Conservation (phyloP, 2,888 invertebrate species). For the Tortrix viridana region DNA sequence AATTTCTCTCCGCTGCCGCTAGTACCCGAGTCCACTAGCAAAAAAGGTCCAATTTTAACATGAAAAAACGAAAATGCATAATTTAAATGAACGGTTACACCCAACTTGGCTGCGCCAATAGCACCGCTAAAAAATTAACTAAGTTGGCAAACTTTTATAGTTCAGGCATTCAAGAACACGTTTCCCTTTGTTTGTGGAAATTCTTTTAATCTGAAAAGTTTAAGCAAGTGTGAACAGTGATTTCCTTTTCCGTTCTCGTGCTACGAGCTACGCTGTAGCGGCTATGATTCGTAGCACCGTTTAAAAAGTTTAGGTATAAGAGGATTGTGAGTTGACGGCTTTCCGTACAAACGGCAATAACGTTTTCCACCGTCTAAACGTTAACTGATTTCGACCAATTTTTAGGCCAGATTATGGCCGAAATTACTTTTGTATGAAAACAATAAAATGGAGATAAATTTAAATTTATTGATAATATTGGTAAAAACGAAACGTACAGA, state of each 20-base stretch:
- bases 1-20: not conserved
- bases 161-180: slow-evolving; percentile 17
- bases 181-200: slow-evolving; percentile 29
- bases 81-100: slow-evolving; percentile 29
- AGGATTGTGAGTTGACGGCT: too few relatives aligned
- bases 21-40: not conserved
- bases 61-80: slow-evolving; percentile 31
- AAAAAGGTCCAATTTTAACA: slow-evolving; percentile 12
- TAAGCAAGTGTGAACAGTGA: not conserved
- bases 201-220: slow-evolving; percentile 17
- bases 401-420: too few relatives aligned
- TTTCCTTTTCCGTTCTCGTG: slow-evolving; percentile 5
- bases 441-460: too few relatives aligned
- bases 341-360: too few relatives aligned
- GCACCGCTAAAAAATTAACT: slow-evolving; percentile 26
- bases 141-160: slow-evolving; percentile 27
- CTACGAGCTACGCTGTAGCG: not conserved
- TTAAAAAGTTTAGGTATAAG: too few relatives aligned
- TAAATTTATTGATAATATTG: too few relatives aligned
- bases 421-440: too few relatives aligned
- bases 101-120: slow-evolving; percentile 15
- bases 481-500: too few relatives aligned
- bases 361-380: too few relatives aligned
- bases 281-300: not conserved
- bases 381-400: too few relatives aligned